phyloP scores from a whole-genome alignment of 2,797 vertebrate species.

The Amniataba percoides region DNA sequence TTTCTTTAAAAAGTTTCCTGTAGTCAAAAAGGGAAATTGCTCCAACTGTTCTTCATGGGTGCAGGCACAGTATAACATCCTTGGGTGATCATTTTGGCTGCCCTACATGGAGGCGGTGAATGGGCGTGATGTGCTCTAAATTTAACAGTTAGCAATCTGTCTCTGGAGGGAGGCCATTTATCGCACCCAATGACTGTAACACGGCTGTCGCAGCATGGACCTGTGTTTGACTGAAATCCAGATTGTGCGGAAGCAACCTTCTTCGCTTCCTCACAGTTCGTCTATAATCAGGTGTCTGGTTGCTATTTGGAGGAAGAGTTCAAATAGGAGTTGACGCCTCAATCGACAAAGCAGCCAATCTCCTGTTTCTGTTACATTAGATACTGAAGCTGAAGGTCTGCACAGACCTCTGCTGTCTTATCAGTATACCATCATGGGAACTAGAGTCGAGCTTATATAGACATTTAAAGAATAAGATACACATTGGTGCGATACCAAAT shows the following conservation, averaged over 20 bases:
- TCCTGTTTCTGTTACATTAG: slow-evolving; percentile 43
- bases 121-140: slow-evolving; percentile 56
- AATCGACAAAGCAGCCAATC: slow-evolving; percentile 46
- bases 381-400: slow-evolving; percentile 58
- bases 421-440: slow-evolving; percentile 32
- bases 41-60: slow-evolving; percentile 16
- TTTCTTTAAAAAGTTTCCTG: slow-evolving; percentile 9
- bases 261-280: slow-evolving; percentile 45
- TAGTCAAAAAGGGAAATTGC: slow-evolving; percentile 21
- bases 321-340: slow-evolving; percentile 44
- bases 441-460: slow-evolving; percentile 23
- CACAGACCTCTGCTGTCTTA: slow-evolving; percentile 42
- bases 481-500: slow-evolving; percentile 33
- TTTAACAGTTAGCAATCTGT: slow-evolving; percentile 62
- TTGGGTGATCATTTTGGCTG: slow-evolving; percentile 46
- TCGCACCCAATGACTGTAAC: slow-evolving; percentile 56
- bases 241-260: slow-evolving; percentile 46
- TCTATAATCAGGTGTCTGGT: slow-evolving; percentile 46
- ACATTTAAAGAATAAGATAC: slow-evolving; percentile 53
- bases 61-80: slow-evolving; percentile 39
- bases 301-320: slow-evolving; percentile 54
- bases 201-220: slow-evolving; percentile 41
- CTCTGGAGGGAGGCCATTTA: slow-evolving; percentile 60
- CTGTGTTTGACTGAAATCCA: slow-evolving; percentile 56
- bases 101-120: slow-evolving; percentile 38